Conservation (phyloP, 2,797 vertebrate genomes). For the Miichthys miiuy region DNA sequence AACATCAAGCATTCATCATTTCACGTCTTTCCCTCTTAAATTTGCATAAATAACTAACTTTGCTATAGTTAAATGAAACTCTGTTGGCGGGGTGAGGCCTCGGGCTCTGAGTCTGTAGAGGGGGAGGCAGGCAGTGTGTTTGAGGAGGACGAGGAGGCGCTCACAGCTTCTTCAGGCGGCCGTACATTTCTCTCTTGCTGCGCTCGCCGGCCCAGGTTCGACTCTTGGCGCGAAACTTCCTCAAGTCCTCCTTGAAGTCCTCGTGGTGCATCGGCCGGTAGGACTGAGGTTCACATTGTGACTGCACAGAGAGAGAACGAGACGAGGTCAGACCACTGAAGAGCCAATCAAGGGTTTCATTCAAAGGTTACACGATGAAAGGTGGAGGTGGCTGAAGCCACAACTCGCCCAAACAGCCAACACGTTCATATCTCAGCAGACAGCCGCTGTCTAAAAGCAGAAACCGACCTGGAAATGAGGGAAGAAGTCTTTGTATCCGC, state of each 20-base stretch:
- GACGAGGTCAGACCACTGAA: not conserved
- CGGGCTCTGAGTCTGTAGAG: too few relatives aligned
- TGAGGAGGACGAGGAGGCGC: not conserved
- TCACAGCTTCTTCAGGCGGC: conserved; percentile 93
- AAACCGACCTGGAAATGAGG: conserved; percentile 85
- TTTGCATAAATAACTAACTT: conserved; percentile 70
- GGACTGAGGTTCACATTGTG: conserved; percentile 90
- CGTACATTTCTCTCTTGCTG: conserved; percentile 92
- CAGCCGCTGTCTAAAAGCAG: too few relatives aligned
- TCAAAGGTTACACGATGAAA: not conserved
- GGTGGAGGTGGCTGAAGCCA: not conserved
- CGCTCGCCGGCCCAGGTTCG: conserved; percentile 93
- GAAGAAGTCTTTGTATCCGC: conserved; percentile 96
- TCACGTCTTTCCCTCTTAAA: conserved; percentile 13
- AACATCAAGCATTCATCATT: not conserved
- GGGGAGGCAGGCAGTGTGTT: conserved; percentile 9
- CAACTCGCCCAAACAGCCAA: not conserved
- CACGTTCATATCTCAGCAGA: too few relatives aligned
- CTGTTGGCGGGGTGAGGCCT: not conserved
- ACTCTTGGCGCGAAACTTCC: conserved; percentile 90
- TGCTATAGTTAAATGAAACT: conserved; percentile 34
- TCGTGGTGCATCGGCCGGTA: conserved; percentile 95
- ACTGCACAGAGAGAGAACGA: conserved; percentile 66
- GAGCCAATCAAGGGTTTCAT: not conserved
- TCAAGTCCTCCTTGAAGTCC: conserved; percentile 92